Evolutionary conservation across 2,113 vertebrate genomes (phyloP).

Genomic region (Neoarius graeffei): DNA sequence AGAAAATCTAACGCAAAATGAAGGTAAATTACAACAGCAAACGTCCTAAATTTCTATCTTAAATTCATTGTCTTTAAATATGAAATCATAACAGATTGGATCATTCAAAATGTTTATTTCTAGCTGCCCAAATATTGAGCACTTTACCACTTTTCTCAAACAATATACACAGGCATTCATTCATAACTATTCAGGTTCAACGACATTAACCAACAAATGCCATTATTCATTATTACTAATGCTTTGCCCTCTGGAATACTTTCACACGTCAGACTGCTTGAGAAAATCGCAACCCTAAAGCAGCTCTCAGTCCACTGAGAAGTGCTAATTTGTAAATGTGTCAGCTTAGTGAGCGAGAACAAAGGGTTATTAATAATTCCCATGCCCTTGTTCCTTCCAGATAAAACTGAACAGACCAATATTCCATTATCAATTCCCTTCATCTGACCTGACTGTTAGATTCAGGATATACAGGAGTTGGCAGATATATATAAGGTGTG

Average conservation of each 20-base stretch:
- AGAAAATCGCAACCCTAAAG: constrained; percentile 66
- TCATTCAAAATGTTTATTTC: background rate
- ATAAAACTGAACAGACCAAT: constrained; percentile 36
- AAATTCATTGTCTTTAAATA: background rate
- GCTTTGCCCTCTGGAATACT: constrained; percentile 68
- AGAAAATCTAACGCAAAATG: background rate
- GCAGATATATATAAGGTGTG: background rate
- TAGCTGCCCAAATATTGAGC: constrained; percentile 13
- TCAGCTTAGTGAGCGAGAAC: constrained; percentile 48
- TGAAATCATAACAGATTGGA: background rate
- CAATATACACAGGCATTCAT: background rate
- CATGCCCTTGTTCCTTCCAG: constrained; percentile 51
- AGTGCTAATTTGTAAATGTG: constrained; percentile 73
- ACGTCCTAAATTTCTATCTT: background rate
- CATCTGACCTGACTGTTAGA: background rate
- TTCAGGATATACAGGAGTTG: constrained; percentile 4
- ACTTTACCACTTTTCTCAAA: background rate
- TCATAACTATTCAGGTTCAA: constrained; percentile 59
- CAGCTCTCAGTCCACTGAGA: constrained; percentile 60
- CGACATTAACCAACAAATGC: constrained; percentile 60
- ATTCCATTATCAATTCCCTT: constrained; percentile 46
- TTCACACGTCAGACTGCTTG: constrained; percentile 70
- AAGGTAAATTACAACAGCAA: background rate
- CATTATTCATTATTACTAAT: constrained; percentile 60
- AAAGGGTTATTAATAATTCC: constrained; percentile 61